These are phyloP conservation scores for Vannuccia rotundouncinata DNA, from an alignment of 2,888 invertebrate genomes.

Conservation along the genomic window DNA sequence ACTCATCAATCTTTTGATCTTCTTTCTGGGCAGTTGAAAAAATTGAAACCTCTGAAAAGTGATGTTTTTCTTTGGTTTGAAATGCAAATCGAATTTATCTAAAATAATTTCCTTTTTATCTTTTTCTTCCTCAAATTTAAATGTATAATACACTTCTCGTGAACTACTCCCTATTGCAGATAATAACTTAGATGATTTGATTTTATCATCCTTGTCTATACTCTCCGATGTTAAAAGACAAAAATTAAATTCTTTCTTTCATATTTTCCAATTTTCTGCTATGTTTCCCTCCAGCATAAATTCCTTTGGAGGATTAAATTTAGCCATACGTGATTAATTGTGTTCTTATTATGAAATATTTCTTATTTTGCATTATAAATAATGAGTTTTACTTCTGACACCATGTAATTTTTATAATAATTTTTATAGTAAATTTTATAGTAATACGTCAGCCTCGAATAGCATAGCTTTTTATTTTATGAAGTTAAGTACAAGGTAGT, in stretches of 20 bases:
- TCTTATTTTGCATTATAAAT: too few species aligned
- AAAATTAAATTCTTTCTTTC: neutral
- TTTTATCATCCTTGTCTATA: neutral
- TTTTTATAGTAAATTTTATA: too few species aligned
- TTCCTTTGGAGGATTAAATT: neutral
- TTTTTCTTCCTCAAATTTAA: neutral
- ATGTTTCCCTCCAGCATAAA: neutral
- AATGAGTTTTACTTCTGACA: too few species aligned
- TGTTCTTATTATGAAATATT: neutral
- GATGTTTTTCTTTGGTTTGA: slow-evolving; percentile 35
- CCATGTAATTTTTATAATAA: too few species aligned
- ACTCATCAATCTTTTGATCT: slow-evolving; percentile 28
- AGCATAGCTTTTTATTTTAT: too few species aligned
- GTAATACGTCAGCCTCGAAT: too few species aligned
- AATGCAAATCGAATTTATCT: slow-evolving; percentile 30
- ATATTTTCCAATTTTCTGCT: neutral
- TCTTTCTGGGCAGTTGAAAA: slow-evolving; percentile 1
- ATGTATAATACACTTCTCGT: neutral
- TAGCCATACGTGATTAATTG: neutral
- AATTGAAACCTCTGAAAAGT: slow-evolving; percentile 34
- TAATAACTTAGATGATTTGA: neutral
- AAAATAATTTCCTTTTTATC: neutral
- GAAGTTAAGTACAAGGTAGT: too few species aligned
- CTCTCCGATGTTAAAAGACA: neutral
- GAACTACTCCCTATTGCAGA: neutral